Evolutionary conservation across 1,140 invertebrate species (phyloP).

Genomic region (Zeugodacus cucurbitae): DNA sequence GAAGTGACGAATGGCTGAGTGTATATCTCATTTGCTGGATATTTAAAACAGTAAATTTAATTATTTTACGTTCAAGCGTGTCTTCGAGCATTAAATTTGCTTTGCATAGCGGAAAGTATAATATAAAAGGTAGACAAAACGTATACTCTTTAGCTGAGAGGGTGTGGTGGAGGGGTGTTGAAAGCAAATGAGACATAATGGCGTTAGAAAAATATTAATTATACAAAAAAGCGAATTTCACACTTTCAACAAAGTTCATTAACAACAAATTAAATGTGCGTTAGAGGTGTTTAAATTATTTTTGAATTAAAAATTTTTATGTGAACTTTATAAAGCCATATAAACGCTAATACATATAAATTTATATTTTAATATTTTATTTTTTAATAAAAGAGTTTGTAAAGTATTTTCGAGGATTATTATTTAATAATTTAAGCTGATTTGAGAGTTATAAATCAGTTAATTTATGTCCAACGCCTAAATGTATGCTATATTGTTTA

Average conservation of each 20-base stretch:
- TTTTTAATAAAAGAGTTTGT: too few species aligned
- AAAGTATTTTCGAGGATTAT: too few species aligned
- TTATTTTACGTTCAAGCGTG: neutral
- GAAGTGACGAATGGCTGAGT: neutral
- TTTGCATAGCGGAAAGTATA: neutral
- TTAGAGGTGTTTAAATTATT: neutral
- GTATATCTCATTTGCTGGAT: neutral
- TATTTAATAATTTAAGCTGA: too few species aligned
- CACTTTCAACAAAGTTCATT: neutral
- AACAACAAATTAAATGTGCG: neutral
- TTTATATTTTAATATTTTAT: too few species aligned
- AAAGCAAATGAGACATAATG: neutral
- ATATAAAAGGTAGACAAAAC: neutral
- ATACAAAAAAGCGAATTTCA: neutral
- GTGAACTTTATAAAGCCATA: neutral
- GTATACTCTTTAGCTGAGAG: neutral
- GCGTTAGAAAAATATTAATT: neutral
- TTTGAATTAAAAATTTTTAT: neutral
- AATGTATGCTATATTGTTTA: neutral
- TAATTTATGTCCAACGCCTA: neutral
- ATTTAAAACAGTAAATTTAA: slow-evolving; percentile 32
- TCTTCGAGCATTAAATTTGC: neutral
- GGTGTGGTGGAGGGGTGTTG: neutral
- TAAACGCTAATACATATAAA: too few species aligned
- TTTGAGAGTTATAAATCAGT: too few species aligned